Evolutionary conservation across 2,888 invertebrate genomes (phyloP).

Genomic region (Plemyria rubiginata): DNA sequence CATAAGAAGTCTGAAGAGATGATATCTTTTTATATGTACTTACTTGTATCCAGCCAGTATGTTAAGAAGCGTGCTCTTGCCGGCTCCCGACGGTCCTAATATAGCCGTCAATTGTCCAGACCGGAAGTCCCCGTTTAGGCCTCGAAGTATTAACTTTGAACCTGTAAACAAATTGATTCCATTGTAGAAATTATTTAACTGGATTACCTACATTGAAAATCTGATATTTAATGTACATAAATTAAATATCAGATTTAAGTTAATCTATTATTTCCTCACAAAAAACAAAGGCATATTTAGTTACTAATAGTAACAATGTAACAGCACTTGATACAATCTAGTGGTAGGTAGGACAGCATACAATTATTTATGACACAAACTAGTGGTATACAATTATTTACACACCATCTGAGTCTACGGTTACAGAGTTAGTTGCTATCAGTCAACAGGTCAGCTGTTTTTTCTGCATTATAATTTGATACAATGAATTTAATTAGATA

Average conservation of each 20-base stretch:
- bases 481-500: no score
- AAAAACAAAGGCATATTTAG: no score
- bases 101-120: slow-evolving; percentile 96
- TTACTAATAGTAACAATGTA: no score
- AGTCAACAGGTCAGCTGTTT: slow-evolving; percentile 3
- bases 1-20: no score
- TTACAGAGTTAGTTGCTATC: no score
- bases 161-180: slow-evolving; percentile 77
- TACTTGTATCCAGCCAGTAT: slow-evolving; percentile 96
- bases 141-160: slow-evolving; percentile 91
- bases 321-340: no score
- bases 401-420: no score
- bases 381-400: no score
- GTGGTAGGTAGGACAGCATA: no score
- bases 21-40: slow-evolving; percentile 48
- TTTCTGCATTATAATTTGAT: neutral
- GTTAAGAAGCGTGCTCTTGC: slow-evolving; percentile 95
- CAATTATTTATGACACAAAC: no score
- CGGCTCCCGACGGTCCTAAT: slow-evolving; percentile 96
- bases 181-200: slow-evolving; percentile 21
- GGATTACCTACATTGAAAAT: slow-evolving; percentile 18
- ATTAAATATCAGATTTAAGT: no score
- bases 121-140: slow-evolving; percentile 92
- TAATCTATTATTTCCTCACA: no score
- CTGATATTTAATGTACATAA: neutral